phyloP scores from a whole-genome alignment of 2,888 invertebrate species.

The Leptopilina drosophilae region DNA sequence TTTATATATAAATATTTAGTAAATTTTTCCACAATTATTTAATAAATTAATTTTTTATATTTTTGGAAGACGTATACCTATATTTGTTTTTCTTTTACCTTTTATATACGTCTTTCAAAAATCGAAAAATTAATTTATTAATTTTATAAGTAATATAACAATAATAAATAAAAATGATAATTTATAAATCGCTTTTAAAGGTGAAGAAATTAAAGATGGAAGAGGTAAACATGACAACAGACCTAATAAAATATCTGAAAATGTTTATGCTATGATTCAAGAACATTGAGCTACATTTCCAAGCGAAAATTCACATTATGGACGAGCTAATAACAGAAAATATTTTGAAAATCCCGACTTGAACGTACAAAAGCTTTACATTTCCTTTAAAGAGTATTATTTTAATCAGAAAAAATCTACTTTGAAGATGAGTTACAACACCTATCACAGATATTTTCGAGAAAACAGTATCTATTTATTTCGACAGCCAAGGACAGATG shows the following conservation, averaged over 20 bases:
- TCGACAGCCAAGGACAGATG: constrained; percentile 14
- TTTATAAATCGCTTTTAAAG: not conserved
- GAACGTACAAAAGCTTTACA: constrained; percentile 12
- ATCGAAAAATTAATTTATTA: too few relatives aligned
- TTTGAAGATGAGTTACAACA: constrained; percentile 37
- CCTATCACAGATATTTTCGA: constrained; percentile 23
- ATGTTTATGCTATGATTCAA: not conserved
- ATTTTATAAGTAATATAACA: too few relatives aligned
- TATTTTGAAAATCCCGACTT: constrained; percentile 3
- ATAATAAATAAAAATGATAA: too few relatives aligned
- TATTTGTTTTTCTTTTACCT: too few relatives aligned
- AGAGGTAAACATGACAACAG: constrained; percentile 4
- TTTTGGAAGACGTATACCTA: not conserved
- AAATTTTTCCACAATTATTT: too few relatives aligned
- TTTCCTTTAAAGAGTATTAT: constrained; percentile 17
- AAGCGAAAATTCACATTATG: not conserved
- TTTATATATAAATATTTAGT: too few relatives aligned
- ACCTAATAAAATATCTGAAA: not conserved
- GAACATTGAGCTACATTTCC: not conserved
- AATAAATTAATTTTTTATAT: not conserved
- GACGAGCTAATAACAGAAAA: not conserved
- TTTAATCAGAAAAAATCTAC: not conserved
- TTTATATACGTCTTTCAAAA: too few relatives aligned
- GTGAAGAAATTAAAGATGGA: not conserved
- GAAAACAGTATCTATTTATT: constrained; percentile 31